Conservation (phyloP, 2,888 invertebrate species). For the Acleris sparsana region DNA sequence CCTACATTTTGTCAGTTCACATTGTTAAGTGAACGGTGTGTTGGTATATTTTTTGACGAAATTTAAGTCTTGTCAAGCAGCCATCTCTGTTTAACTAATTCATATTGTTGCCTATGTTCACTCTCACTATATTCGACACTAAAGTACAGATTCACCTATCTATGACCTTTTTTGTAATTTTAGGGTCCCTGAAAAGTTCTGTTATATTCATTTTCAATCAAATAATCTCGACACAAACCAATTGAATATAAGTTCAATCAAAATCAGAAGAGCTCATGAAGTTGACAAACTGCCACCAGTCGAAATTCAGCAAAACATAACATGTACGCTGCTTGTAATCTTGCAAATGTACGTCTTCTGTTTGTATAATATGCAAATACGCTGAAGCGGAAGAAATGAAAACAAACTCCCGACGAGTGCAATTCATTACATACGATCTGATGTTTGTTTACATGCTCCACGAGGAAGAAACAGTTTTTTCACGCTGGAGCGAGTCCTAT, state of each 20-base stretch:
- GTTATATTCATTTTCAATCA: not conserved
- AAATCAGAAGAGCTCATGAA: conserved; percentile 21
- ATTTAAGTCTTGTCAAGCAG: conserved; percentile 23
- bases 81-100: conserved; percentile 34
- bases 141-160: not conserved
- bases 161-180: too few relatives aligned
- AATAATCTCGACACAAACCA: not conserved
- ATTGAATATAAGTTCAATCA: conserved; percentile 6
- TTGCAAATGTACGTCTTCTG: conserved; percentile 68
- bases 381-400: conserved; percentile 65
- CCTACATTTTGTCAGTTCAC: conserved; percentile 17
- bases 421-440: conserved; percentile 41
- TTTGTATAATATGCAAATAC: conserved; percentile 70
- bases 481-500: not conserved
- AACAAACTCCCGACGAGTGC: conserved; percentile 50
- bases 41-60: conserved; percentile 58
- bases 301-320: conserved; percentile 63
- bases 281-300: conserved; percentile 45
- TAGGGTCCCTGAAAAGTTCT: too few relatives aligned
- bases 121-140: too few relatives aligned
- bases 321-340: conserved; percentile 71
- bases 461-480: conserved; percentile 3
- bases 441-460: conserved; percentile 41
- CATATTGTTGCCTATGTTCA: conserved; percentile 17
- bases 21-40: conserved; percentile 25